phyloP scores from a whole-genome alignment of 2,888 invertebrate genomes.

The Epinotia demarniana region DNA sequence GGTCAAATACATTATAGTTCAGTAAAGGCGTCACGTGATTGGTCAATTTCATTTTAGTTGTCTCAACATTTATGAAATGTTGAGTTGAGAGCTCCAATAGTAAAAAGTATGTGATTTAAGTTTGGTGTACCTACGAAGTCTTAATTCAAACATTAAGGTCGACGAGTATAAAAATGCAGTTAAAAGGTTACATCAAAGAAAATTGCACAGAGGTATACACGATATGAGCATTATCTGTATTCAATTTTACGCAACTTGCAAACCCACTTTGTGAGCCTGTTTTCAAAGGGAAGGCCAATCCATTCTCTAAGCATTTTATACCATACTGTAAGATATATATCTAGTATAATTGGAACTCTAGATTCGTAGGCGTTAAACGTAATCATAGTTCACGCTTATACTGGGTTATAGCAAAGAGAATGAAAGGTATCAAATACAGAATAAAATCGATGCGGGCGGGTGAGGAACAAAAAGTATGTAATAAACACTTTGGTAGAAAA shows the following conservation, averaged over 20 bases:
- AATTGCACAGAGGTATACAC: background rate
- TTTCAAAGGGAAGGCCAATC: slow-evolving; percentile 1
- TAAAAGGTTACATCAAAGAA: background rate
- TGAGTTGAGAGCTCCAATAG: no score
- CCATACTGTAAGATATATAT: background rate
- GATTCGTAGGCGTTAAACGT: background rate
- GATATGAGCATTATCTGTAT: slow-evolving; percentile 13
- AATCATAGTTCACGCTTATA: background rate
- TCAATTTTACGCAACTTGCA: background rate
- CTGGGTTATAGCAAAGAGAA: background rate
- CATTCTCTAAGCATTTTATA: background rate
- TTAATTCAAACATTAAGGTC: no score
- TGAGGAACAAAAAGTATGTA: slow-evolving; percentile 4
- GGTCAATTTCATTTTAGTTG: no score
- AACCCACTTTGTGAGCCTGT: slow-evolving; percentile 7
- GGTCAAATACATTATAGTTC: no score
- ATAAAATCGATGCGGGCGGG: slow-evolving; percentile 4
- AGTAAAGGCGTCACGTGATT: no score
- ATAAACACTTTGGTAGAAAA: slow-evolving; percentile 13
- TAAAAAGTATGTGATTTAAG: no score
- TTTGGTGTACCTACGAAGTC: no score
- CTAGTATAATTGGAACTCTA: background rate
- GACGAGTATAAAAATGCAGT: no score
- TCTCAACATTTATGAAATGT: no score
- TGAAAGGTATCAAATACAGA: background rate